phyloP scores from a whole-genome alignment of 2,113 vertebrate genomes.

The Pampusana beccarii region DNA sequence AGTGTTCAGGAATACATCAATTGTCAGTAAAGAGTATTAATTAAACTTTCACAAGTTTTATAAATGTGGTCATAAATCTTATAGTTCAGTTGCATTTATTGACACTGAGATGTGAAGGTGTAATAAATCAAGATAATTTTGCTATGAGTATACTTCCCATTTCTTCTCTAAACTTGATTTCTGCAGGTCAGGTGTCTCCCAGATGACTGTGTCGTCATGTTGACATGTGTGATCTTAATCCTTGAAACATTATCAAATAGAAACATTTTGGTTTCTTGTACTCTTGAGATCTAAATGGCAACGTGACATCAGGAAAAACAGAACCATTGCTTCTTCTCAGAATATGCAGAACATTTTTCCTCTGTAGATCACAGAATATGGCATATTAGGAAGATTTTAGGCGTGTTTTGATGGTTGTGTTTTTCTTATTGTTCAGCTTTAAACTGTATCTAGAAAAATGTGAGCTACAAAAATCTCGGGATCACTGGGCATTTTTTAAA shows the following conservation, averaged over 20 bases:
- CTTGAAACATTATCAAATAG: background rate
- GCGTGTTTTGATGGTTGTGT: background rate
- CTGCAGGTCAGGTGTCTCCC: background rate
- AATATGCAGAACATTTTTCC: background rate
- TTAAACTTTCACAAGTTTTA: background rate
- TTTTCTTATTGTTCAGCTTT: background rate
- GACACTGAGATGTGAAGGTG: background rate
- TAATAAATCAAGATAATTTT: constrained; percentile 17
- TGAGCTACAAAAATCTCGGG: background rate
- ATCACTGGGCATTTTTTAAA: background rate
- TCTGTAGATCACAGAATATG: background rate
- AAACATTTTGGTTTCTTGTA: background rate
- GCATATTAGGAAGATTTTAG: background rate
- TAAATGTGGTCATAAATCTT: constrained; percentile 7
- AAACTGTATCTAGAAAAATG: background rate
- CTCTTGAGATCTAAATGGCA: background rate
- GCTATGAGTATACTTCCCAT: background rate
- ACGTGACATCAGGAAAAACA: background rate
- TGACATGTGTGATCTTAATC: background rate
- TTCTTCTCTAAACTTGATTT: background rate
- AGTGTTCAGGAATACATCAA: background rate
- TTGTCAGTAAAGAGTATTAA: background rate
- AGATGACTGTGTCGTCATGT: background rate
- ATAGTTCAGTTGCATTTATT: background rate
- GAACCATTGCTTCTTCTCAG: background rate